Percentiles rank a stretch among this genome's conserved stretches.
Evolutionary conservation across 2,113 vertebrate species (phyloP).

Genomic region (Chrysochloris asiatica): DNA sequence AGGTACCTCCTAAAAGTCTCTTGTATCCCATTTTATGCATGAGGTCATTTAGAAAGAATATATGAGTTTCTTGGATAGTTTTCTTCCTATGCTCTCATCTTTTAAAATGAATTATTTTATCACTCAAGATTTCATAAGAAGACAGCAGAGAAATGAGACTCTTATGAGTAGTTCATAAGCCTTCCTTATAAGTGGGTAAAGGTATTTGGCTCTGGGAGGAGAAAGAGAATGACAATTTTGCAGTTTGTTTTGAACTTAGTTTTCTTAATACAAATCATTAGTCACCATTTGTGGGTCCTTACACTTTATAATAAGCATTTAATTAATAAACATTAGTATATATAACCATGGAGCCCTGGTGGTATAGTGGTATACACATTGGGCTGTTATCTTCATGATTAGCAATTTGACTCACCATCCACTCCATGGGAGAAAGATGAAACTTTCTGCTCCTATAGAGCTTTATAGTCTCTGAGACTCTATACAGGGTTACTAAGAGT

Average conservation of each 20-base stretch:
- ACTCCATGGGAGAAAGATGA: too few relatives aligned
- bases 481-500: too few relatives aligned
- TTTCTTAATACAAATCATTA: neutral
- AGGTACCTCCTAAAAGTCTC: neutral
- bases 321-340: neutral
- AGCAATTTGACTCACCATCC: too few relatives aligned
- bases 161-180: neutral
- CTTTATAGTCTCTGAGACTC: too few relatives aligned
- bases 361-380: too few relatives aligned
- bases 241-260: neutral
- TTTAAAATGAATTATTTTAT: constrained; percentile 37
- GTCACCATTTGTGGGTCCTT: neutral
- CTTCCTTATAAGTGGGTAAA: neutral
- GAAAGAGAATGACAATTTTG: neutral
- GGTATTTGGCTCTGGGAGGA: neutral
- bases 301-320: neutral
- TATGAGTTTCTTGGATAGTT: neutral
- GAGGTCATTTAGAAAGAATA: constrained; percentile 12
- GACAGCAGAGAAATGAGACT: neutral
- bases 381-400: too few relatives aligned
- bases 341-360: too few relatives aligned
- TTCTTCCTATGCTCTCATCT: neutral
- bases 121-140: neutral
- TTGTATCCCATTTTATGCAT: neutral
- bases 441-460: too few relatives aligned